Base-by-base conservation (phyloP, 2,797 vertebrate species). In the Esox masquinongy region DNA sequence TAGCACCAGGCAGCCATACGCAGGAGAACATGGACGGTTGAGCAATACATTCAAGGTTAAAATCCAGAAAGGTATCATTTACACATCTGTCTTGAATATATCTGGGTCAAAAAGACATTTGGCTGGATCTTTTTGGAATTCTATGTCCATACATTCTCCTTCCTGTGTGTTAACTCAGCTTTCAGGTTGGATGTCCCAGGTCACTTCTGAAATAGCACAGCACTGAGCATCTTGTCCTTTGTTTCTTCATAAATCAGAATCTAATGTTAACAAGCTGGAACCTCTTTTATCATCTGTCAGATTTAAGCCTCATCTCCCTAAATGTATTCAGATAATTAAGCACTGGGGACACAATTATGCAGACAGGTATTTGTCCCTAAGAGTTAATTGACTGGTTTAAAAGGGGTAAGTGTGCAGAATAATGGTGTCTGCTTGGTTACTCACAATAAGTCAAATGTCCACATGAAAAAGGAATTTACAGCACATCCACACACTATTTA, bases 351-450 rank as follows among this genome's bases (percentile, higher is more conserved):
- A 75, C 84, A 87, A 90, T 91, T 91, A 91, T 82, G 74, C 50
- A 74, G 88, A 92, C 89, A 92, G 89, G 90, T 93, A 90, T 87
- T 75, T 87, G 80, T 87, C 79, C 75, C 72, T 87, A 83, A 83
- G 82, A 88, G 88, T 88, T 91, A 91, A 92, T 89, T 91, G 90
- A 88, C 88, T 88, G 87, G 87, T 90, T 90, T 90, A 87, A 86
- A 79, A 80, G 79, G 80, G 81, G 74, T 86, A 88, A 86, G 86
- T 79, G 76, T 81, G 75, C 79, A 75, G 80, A 87, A 85, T 87
- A 68, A 77, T 85, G 81, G 77, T 85, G 80, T 87, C 79, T 85
- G 87, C 88, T 86, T 82, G 80, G 84, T 71, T 90, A 78, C 79
- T 79, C 76, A 74, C 68, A 79, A 73, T 77, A 6, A 49, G 76